These are phyloP conservation scores for Chloroclystis v-ata DNA, from an alignment of 2,888 invertebrate species.

Conservation along the genomic window DNA sequence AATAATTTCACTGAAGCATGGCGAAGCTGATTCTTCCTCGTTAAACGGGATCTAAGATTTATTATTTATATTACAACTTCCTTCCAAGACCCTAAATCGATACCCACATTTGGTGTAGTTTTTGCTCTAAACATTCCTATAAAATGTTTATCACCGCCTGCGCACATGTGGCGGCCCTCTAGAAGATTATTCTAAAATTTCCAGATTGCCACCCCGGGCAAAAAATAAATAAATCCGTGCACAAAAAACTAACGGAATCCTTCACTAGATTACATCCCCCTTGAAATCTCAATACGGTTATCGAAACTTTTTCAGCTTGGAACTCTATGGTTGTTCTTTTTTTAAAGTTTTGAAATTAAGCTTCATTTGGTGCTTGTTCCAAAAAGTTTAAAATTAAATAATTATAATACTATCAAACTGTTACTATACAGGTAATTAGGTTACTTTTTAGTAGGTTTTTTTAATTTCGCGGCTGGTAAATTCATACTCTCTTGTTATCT, in stretches of 20 bases:
- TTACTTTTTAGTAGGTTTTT: too few relatives aligned
- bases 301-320: conserved; percentile 40
- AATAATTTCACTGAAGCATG: too few relatives aligned
- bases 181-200: conserved; percentile 72
- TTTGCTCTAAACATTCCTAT: conserved; percentile 75
- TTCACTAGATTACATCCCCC: conserved; percentile 65
- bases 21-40: conserved; percentile 6
- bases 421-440: too few relatives aligned
- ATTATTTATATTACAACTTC: conserved; percentile 70
- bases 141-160: conserved; percentile 74
- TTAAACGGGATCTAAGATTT: conserved; percentile 36
- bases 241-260: conserved; percentile 72
- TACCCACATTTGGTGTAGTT: conserved; percentile 71
- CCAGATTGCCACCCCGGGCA: conserved; percentile 77
- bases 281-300: conserved; percentile 68
- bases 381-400: too few relatives aligned
- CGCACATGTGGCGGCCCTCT: conserved; percentile 70
- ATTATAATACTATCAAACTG: too few relatives aligned
- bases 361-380: too few relatives aligned
- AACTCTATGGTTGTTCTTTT: conserved; percentile 32
- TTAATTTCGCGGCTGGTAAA: too few relatives aligned
- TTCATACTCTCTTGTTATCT: too few relatives aligned
- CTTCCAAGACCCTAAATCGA: conserved; percentile 61
- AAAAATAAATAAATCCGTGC: conserved; percentile 75
- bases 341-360: conserved; percentile 11